Base-by-base conservation (phyloP, 2,888 invertebrate genomes). In the Linnaemya vulpina region DNA sequence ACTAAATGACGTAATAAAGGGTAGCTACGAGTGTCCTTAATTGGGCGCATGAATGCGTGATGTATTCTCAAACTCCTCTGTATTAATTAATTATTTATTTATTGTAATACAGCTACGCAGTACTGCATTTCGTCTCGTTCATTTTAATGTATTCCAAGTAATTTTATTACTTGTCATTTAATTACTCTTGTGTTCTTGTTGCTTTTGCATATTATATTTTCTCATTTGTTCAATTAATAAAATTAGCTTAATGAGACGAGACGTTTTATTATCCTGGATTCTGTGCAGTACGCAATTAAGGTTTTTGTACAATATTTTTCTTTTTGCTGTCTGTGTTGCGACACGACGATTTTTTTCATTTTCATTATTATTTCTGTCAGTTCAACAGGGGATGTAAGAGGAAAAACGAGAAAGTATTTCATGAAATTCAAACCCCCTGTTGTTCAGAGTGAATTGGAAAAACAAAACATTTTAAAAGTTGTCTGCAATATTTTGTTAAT, bases 221-320 rank as follows among this genome's bases (percentile, higher is more conserved):
- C 20, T 49, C 46, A 49, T 46, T 73, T 60, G 46, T 73, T 73
- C 58, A 60, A 73, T 73, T 73, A 73, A 73, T 49, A 73, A 73
- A 73, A 25, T 73, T 73, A 58, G 60, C 60, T 60, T 73, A 73
- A 73, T 73, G 73, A 46, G 38, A 38, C 35, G 49, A 62, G 49
- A 58, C n/a, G 17, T 70, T 71, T 55, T 58, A 58, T 58, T 71
- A 17, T 58, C 25, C n/a, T 58, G 43, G 43, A 43, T 71, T 43
- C 7, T 30, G 15, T 4, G 1, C 25, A 38, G 9, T 35, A 30
- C 65, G 9, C 25, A 65, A 68, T 55, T 70, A 40, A 4, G 10
- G 1, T 25, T 25, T 51, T 25, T 43, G 9, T 20, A 25, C n/a
- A n/a, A n/a, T 22, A 43, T 58, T 17, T 43, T 43, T 3, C 2